These are phyloP conservation scores for Centropus unirufus DNA, from an alignment of 2,113 vertebrate species.

Conservation along the genomic window DNA sequence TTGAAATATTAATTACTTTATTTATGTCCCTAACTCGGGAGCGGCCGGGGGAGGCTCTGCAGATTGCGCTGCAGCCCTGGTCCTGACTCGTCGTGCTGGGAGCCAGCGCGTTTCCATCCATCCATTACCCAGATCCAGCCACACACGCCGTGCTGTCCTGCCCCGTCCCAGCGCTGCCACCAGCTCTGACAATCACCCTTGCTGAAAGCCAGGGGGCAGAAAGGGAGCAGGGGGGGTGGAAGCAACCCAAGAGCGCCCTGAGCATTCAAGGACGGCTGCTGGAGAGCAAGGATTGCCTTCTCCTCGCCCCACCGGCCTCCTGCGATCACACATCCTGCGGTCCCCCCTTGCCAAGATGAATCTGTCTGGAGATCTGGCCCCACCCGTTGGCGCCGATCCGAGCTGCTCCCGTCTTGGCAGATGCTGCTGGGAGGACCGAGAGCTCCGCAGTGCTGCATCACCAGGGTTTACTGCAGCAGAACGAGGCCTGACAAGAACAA, in stretches of 20 bases:
- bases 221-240: not conserved
- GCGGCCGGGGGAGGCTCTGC: not conserved
- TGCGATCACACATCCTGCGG: not conserved
- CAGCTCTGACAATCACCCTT: constrained; percentile 34
- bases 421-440: not conserved
- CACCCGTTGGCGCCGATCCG: constrained; percentile 45
- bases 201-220: not conserved
- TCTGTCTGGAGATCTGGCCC: constrained; percentile 34
- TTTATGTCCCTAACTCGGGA: not conserved
- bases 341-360: constrained; percentile 16
- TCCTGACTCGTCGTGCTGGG: not conserved
- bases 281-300: constrained; percentile 5
- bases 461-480: constrained; percentile 50
- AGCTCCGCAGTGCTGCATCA: constrained; percentile 66
- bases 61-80: not conserved
- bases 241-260: not conserved
- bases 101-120: not conserved
- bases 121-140: not conserved
- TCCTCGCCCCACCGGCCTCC: not conserved
- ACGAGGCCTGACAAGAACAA: not conserved
- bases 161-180: not conserved
- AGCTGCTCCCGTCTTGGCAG: constrained; percentile 56
- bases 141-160: not conserved
- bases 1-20: too few species aligned
- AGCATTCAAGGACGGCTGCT: not conserved